Conservation (phyloP, 2,113 vertebrate genomes). For the Cyprinodon tularosa region DNA sequence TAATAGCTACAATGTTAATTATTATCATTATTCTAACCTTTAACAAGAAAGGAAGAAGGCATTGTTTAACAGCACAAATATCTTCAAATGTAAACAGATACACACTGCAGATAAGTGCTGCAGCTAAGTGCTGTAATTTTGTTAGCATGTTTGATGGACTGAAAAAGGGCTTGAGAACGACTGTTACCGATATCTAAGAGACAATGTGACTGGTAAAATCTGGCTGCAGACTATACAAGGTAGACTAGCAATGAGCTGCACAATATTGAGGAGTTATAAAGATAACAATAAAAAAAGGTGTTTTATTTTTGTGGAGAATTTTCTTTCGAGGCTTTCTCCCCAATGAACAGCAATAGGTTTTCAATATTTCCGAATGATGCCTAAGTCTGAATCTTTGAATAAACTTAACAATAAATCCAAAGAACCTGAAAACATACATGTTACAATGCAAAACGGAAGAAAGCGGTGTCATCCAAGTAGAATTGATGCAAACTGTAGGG, state of each 20-base stretch:
- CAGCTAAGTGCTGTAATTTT: constrained; percentile 30
- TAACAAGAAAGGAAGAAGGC: constrained; percentile 12
- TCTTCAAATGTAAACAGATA: constrained; percentile 1
- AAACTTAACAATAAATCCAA: background rate
- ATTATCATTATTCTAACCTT: constrained; percentile 6
- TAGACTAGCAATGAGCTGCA: background rate
- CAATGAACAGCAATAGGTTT: background rate
- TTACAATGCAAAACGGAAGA: background rate
- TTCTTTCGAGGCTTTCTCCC: background rate
- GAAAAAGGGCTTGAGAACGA: background rate
- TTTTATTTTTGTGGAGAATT: too few relatives aligned
- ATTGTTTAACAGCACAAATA: background rate
- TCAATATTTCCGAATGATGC: too few relatives aligned
- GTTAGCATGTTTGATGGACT: constrained; percentile 25
- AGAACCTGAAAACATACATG: background rate
- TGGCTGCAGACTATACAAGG: background rate
- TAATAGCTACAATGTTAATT: constrained; percentile 12
- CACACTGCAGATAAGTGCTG: constrained; percentile 1
- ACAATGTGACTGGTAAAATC: constrained; percentile 19
- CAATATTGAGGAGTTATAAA: background rate
- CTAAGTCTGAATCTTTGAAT: background rate
- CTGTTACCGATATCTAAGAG: constrained; percentile 4
- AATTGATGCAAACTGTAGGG: constrained; percentile 23
- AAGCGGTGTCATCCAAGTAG: constrained; percentile 14
- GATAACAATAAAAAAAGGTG: background rate